Conservation (phyloP, 2,888 invertebrate genomes). For the Aphrophora alni region DNA sequence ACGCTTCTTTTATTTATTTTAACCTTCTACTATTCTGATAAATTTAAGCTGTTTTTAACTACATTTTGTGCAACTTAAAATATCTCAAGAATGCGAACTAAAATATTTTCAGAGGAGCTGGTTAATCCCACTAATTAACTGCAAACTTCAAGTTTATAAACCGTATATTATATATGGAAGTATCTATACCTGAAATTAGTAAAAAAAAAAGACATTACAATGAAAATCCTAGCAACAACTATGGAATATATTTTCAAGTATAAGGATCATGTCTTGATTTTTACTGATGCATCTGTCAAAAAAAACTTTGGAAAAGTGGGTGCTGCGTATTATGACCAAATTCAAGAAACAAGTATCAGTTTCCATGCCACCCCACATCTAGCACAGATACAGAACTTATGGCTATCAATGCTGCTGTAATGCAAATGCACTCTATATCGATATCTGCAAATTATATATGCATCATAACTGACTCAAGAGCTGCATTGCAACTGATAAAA, state of each 20-base stretch:
- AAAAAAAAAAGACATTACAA: background rate
- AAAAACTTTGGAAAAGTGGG: background rate
- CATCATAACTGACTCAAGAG: no score
- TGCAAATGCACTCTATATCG: background rate
- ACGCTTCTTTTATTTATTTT: no score
- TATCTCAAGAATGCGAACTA: no score
- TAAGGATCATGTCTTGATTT: background rate
- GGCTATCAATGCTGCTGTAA: background rate
- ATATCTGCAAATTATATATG: no score
- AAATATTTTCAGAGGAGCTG: no score
- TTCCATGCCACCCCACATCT: background rate
- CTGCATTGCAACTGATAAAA: no score
- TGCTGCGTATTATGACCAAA: background rate
- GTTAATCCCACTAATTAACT: no score
- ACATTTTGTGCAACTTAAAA: no score
- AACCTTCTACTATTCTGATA: no score
- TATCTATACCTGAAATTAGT: background rate
- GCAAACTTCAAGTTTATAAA: no score
- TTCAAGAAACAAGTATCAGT: background rate
- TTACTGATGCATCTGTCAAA: background rate
- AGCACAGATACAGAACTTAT: background rate
- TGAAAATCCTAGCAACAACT: background rate
- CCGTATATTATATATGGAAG: no score
- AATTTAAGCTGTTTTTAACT: no score
- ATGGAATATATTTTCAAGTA: background rate